Conservation (phyloP, 1,140 invertebrate genomes). For the Notospermus geniculatus region DNA sequence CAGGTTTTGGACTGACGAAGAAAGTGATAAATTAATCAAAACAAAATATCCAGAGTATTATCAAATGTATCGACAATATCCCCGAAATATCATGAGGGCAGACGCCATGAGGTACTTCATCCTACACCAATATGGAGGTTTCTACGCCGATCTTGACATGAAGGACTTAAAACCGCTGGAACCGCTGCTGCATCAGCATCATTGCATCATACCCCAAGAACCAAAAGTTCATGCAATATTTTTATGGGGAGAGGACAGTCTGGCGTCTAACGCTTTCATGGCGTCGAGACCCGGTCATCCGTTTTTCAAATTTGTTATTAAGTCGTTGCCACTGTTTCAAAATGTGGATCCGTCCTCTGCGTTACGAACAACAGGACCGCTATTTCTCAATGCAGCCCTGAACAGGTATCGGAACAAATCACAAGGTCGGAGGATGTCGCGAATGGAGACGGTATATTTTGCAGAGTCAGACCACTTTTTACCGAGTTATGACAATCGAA, state of each 20-base stretch:
- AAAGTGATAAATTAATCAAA: conserved; percentile 9
- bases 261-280: neutral
- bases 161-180: conserved; percentile 11
- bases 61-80: conserved; percentile 10
- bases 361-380: neutral
- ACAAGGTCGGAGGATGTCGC: neutral
- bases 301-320: neutral
- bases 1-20: conserved; percentile 22
- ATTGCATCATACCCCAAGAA: conserved; percentile 6
- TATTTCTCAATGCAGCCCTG: neutral
- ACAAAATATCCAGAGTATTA: conserved; percentile 17
- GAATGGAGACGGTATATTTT: neutral
- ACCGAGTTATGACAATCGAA: neutral
- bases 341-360: neutral
- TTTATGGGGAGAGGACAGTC: neutral
- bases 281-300: neutral
- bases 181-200: neutral
- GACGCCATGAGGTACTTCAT: conserved; percentile 18
- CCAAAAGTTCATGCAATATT: neutral
- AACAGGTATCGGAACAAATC: neutral
- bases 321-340: neutral
- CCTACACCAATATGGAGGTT: conserved; percentile 14
- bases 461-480: neutral
- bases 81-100: conserved; percentile 9
- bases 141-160: conserved; percentile 14